Evolutionary conservation across 2,113 vertebrate species (phyloP), one percentile per base, ranked within the genome.

Genomic region (Tachycineta bicolor): DNA sequence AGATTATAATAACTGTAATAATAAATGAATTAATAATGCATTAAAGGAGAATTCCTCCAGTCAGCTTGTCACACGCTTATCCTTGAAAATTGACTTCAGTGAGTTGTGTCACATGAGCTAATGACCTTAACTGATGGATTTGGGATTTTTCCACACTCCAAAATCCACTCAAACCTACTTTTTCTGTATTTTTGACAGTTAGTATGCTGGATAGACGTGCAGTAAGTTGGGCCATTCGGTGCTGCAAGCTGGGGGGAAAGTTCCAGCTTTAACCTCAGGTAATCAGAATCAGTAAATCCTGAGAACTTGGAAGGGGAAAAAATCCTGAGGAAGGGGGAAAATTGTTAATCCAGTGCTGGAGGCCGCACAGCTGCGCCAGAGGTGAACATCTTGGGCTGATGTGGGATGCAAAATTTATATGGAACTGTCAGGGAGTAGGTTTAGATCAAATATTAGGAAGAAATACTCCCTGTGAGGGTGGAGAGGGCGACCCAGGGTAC

Each of bases 1-100:
- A 97, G 94, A 95, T 97, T 94, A 93, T 95, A 96, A 95, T 94
- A 97, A 96, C 93, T 96, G 87, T 96, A 95, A 96, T 97, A 95
- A 91, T 95, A 96, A 95, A 96, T 94, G 89, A 91, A 95, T 97
- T 96, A 96, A 97, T 96, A 96, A 94, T 94, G 90, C 93, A 97
- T 96, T 94, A 94, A 90, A 83, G 55, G 73, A 89, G 74, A 95
- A 92, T 93, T 96, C 58, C 56, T 93, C 52, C 56, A 79, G 64
- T 84, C 56, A 82, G 83, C 64, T 62, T 94, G 86, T 96, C 95
- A 94, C 85, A 82, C 1, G 2, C 76, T 96, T 93, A 92, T 93
- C 94, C 88, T 89, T 83, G 93, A 84, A 92, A 96, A 96, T 89
- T 80, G 50, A 92, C 92, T 91, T 87, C 50, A 58, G 29, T 9